Evolutionary conservation across 2,888 invertebrate species (phyloP), one percentile per base, ranked within the genome.

Genomic region (Thysanoteuthis rhombus): DNA sequence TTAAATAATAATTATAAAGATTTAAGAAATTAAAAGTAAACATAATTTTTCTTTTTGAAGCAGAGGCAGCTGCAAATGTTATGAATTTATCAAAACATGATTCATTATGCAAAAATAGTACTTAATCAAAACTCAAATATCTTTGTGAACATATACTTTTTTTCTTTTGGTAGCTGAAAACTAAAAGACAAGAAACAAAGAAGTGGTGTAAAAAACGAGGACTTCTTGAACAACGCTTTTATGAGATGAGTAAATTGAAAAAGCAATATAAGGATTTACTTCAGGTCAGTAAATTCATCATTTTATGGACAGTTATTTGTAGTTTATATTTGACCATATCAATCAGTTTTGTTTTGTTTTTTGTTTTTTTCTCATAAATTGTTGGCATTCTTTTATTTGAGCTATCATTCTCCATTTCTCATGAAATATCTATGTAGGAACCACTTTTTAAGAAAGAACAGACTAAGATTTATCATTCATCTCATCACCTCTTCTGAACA

Each of bases 211-310:
- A 98, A 94, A 98, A 98, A 94, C 97, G 99, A 94, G 99, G 99
- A 0, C 97, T 99, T 19, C 99, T 99, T 97, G 99, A 99, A 96
- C 99, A 99, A 97, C 97, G 99, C 40, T 98, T 99, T 96, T 99
- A 99, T 96, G 99, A 99, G 97, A 98, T 99, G 96, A 98, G 98
- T 0, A 99, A 99, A 97, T 97, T 99, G 16, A 98, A 99, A 75
- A 98, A 98, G 42, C 99, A 99, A 97, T 98, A 99, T 96, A 98
- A 98, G 96, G 98, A 98, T 93, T 97, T 99, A 94, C 97, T 99
- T 32, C 98, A 98, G 97, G 98, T 98, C 94, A 89, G 90, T 92
- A 39, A 16, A 75, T 75, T 52, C n/a, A n/a, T 75, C n/a, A n/a
- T n/a, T 75, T 75, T 75, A 12, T 3, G n/a, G n/a, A 2, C n/a